Evolutionary conservation across 2,797 vertebrate genomes (phyloP).

Genomic region (Urophycis tenuis): DNA sequence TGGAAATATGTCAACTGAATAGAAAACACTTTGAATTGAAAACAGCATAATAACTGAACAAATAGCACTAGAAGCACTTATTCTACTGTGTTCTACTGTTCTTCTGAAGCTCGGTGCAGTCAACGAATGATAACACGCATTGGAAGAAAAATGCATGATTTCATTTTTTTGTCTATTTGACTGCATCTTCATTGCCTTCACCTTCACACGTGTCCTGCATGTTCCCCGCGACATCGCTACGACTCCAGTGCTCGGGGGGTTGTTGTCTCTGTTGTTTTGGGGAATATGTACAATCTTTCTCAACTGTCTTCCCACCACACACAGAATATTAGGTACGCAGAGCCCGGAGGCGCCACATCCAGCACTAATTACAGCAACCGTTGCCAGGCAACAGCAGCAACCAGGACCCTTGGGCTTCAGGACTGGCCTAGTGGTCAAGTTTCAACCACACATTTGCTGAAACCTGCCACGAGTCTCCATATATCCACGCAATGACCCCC

Average conservation of each 20-base stretch:
- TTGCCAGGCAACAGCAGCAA: slow-evolving; percentile 81
- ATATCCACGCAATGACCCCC: slow-evolving; percentile 45
- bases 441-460: slow-evolving; percentile 37
- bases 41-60: neutral
- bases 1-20: neutral
- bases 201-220: too few species aligned
- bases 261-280: neutral
- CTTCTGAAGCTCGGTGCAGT: neutral
- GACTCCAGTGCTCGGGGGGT: too few species aligned
- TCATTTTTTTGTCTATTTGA: too few species aligned
- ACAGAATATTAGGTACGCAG: slow-evolving; percentile 54
- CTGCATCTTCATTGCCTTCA: too few species aligned
- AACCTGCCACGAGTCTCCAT: slow-evolving; percentile 61
- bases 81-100: neutral
- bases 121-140: neutral
- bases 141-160: too few species aligned
- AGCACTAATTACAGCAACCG: slow-evolving; percentile 69
- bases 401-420: slow-evolving; percentile 61
- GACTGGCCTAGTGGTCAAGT: slow-evolving; percentile 60
- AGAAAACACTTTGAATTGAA: neutral
- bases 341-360: slow-evolving; percentile 64
- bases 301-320: slow-evolving; percentile 35
- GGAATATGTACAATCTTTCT: neutral
- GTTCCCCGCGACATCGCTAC: too few species aligned
- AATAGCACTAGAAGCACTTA: neutral